These are phyloP conservation scores for Hoplodrina blanda DNA, from an alignment of 2,888 invertebrate species.

Conservation along the genomic window DNA sequence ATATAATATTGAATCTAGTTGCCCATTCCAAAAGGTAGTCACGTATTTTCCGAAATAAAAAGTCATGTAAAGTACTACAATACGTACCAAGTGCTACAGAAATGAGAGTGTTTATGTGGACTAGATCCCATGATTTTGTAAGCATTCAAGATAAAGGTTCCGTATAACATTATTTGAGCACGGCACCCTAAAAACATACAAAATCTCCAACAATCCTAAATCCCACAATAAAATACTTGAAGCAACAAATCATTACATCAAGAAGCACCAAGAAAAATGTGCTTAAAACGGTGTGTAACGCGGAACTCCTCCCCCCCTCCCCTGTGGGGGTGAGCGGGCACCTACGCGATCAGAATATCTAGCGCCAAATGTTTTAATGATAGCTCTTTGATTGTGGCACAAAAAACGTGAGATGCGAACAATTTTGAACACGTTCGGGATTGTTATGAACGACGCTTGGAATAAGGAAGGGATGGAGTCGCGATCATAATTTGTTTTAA, in stretches of 20 bases:
- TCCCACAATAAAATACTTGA: not conserved
- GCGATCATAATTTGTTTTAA: slow-evolving; percentile 1
- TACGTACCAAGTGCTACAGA: too few relatives aligned
- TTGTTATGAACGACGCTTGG: slow-evolving; percentile 43
- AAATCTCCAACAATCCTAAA: not conserved
- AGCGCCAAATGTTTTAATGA: slow-evolving; percentile 63
- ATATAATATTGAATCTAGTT: too few relatives aligned
- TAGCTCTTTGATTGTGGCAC: slow-evolving; percentile 60
- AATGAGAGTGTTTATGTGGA: too few relatives aligned
- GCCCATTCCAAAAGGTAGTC: too few relatives aligned
- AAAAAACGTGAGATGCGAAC: slow-evolving; percentile 54
- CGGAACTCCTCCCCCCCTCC: slow-evolving; percentile 20
- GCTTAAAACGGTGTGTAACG: slow-evolving; percentile 53
- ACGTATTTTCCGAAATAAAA: too few relatives aligned
- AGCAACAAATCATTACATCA: slow-evolving; percentile 35
- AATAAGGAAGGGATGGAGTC: slow-evolving; percentile 9
- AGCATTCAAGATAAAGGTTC: too few relatives aligned
- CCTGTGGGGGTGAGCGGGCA: slow-evolving; percentile 7
- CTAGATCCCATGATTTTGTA: too few relatives aligned
- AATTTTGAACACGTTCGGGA: slow-evolving; percentile 48
- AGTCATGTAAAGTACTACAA: too few relatives aligned
- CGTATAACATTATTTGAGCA: too few relatives aligned
- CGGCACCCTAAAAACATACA: not conserved
- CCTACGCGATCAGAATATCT: slow-evolving; percentile 61
- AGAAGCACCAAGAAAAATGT: slow-evolving; percentile 33